phyloP scores from a whole-genome alignment of 2,888 invertebrate genomes.

The Pherbina coryleti region DNA sequence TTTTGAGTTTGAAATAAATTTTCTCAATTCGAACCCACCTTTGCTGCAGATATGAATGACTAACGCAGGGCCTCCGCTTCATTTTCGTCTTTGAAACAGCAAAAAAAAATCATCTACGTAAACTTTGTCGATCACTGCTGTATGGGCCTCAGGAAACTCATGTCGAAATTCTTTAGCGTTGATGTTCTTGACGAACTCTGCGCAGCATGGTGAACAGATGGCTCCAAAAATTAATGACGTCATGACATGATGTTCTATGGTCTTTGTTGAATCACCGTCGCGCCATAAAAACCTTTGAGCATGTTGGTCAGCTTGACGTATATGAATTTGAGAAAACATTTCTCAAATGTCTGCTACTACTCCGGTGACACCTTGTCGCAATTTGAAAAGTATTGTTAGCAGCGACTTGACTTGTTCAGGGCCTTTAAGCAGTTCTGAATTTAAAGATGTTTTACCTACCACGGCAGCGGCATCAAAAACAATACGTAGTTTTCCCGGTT shows the following conservation, averaged over 20 bases:
- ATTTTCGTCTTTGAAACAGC: too few species aligned
- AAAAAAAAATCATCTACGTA: too few species aligned
- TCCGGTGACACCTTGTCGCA: conserved; percentile 30
- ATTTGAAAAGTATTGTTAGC: conserved; percentile 47
- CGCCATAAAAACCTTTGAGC: conserved; percentile 48
- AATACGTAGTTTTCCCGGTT: conserved; percentile 52
- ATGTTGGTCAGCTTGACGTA: conserved; percentile 47
- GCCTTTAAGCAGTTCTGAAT: conserved; percentile 49
- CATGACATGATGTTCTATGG: conserved; percentile 45
- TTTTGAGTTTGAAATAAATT: too few species aligned
- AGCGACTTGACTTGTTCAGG: too few species aligned
- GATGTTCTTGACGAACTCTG: too few species aligned
- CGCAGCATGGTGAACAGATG: too few species aligned
- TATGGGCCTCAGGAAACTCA: too few species aligned
- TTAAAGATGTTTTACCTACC: conserved; percentile 50
- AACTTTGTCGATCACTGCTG: too few species aligned
- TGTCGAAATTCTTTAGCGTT: too few species aligned
- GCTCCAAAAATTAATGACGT: conserved; percentile 48
- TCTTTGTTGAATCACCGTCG: conserved; percentile 17
- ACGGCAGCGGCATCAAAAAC: conserved; percentile 59
- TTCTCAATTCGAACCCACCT: too few species aligned
- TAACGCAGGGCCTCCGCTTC: too few species aligned
- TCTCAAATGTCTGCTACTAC: conserved; percentile 35
- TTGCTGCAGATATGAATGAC: too few species aligned
- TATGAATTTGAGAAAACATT: conserved; percentile 33